These are phyloP conservation scores for Stomatorhinus walkeri DNA, from an alignment of 2,797 vertebrate genomes.

Conservation along the genomic window DNA sequence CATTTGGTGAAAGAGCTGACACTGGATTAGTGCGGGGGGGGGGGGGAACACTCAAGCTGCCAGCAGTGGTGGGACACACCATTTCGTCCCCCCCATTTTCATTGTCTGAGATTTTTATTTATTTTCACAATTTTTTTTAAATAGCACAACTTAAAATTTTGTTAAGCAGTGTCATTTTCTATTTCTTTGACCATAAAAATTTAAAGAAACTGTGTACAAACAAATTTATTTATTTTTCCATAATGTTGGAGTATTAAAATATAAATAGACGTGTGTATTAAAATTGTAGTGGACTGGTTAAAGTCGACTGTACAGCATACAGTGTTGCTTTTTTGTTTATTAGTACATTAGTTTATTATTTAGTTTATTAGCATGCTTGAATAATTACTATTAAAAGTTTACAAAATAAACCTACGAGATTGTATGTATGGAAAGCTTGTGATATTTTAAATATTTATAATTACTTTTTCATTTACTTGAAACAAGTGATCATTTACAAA, in stretches of 20 bases:
- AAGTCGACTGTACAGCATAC: not conserved
- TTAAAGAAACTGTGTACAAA: not conserved
- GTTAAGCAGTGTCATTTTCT: not conserved
- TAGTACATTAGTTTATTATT: not conserved
- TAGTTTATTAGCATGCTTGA: not conserved
- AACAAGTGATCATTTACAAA: not conserved
- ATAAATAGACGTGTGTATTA: not conserved
- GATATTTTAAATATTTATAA: not conserved
- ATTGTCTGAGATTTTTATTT: not conserved
- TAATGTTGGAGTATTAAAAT: not conserved
- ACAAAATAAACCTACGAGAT: not conserved
- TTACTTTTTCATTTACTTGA: not conserved
- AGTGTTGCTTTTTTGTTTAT: not conserved
- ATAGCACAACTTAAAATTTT: not conserved
- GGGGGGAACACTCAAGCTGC: not conserved
- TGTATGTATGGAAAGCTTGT: not conserved
- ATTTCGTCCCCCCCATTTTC: not conserved
- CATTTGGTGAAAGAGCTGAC: not conserved
- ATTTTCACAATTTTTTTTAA: not conserved
- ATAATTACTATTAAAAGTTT: conserved; percentile 2
- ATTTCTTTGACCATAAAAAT: not conserved
- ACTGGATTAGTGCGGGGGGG: not conserved
- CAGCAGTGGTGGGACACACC: not conserved
- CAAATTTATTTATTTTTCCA: not conserved
- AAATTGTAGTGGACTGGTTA: not conserved